These are phyloP conservation scores for Lepidurus apus DNA, from an alignment of 1,140 invertebrate genomes.

Conservation along the genomic window DNA sequence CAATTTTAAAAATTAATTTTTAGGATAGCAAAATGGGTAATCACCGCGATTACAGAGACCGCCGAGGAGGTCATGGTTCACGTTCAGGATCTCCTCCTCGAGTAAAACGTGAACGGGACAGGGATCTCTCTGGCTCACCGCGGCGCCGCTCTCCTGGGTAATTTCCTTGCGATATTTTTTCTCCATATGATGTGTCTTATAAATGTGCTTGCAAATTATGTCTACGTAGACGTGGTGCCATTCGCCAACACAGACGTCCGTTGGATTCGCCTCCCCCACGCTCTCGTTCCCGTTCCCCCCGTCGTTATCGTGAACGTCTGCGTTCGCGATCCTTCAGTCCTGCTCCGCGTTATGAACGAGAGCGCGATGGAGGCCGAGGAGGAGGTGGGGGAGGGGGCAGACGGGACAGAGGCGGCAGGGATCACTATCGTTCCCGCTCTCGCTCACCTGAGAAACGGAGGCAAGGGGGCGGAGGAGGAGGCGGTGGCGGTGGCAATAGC, in stretches of 20 bases:
- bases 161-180: background rate
- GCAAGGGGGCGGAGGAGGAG: slow-evolving; percentile 17
- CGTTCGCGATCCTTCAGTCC: slow-evolving; percentile 26
- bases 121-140: slow-evolving; percentile 32
- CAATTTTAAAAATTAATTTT: background rate
- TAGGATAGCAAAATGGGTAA: slow-evolving; percentile 1
- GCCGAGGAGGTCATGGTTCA: background rate
- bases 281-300: slow-evolving; percentile 24
- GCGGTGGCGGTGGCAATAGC: background rate
- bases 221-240: slow-evolving; percentile 34
- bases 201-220: slow-evolving; percentile 11
- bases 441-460: slow-evolving; percentile 17
- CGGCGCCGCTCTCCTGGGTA: slow-evolving; percentile 37
- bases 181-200: too few species aligned
- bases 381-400: slow-evolving; percentile 22
- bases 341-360: background rate
- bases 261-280: background rate
- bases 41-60: background rate
- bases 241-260: background rate
- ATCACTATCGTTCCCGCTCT: slow-evolving; percentile 24
- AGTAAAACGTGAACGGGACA: background rate
- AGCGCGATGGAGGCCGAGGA: slow-evolving; percentile 23
- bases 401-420: background rate
- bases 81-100: slow-evolving; percentile 10
- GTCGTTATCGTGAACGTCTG: slow-evolving; percentile 13